A percentile compares a stretch with the other conserved stretches of the same genome.
Conservation (phyloP, 2,113 vertebrate genomes). For the Pluvialis apricaria region DNA sequence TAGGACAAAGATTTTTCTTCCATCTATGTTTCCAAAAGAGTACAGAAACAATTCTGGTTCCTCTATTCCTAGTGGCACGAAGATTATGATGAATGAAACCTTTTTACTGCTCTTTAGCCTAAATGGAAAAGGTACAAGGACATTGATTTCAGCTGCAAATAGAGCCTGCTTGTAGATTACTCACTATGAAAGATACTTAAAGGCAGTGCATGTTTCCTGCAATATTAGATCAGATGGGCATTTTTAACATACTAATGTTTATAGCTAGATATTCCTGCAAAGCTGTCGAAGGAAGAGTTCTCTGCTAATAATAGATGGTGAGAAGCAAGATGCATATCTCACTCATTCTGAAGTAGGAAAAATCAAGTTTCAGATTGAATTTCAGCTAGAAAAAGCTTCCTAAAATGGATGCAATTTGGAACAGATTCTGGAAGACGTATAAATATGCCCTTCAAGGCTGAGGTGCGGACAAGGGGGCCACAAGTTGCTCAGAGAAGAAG, state of each 20-base stretch:
- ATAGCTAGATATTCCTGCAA: not conserved
- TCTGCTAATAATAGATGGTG: not conserved
- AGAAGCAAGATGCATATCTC: not conserved
- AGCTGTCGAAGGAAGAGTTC: not conserved
- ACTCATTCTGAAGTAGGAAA: not conserved
- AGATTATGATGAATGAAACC: conserved; percentile 1
- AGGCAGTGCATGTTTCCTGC: not conserved
- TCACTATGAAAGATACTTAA: not conserved
- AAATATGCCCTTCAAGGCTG: not conserved
- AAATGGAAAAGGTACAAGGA: not conserved
- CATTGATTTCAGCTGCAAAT: not conserved
- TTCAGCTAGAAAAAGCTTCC: not conserved
- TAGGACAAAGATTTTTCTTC: conserved; percentile 26
- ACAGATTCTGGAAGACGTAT: not conserved
- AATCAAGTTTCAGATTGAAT: not conserved
- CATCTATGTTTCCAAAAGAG: not conserved
- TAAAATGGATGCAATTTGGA: not conserved
- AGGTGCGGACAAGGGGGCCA: fast-evolving
- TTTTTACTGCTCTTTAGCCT: not conserved
- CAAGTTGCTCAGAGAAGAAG: not conserved
- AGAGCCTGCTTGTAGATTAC: not conserved
- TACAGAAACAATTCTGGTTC: not conserved
- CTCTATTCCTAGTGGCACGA: not conserved
- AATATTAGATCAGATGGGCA: not conserved
- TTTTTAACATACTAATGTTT: not conserved